These are phyloP conservation scores for Carcinoscorpius rotundicauda DNA, from an alignment of 1,140 invertebrate genomes.

Conservation along the genomic window DNA sequence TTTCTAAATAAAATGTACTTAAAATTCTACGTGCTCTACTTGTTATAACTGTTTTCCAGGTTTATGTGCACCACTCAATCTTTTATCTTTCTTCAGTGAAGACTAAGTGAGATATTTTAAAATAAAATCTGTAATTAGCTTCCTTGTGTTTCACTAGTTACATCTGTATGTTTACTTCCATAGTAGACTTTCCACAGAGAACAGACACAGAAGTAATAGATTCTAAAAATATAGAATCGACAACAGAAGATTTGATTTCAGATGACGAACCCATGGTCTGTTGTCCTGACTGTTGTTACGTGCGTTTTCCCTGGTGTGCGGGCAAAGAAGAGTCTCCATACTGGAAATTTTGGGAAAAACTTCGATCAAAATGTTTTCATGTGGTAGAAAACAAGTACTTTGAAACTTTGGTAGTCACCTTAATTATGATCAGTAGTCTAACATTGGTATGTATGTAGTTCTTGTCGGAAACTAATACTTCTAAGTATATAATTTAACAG, in stretches of 20 bases:
- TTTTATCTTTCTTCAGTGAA: no score
- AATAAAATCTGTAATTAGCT: no score
- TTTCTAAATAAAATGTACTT: no score
- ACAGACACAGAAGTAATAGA: slow-evolving; percentile 22
- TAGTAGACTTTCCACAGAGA: no score
- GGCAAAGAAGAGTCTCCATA: slow-evolving; percentile 43
- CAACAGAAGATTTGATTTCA: slow-evolving; percentile 22
- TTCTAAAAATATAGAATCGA: slow-evolving; percentile 20
- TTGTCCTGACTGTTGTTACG: slow-evolving; percentile 78
- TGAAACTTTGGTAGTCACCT: slow-evolving; percentile 95
- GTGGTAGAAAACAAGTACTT: slow-evolving; percentile 98
- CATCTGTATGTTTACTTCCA: no score
- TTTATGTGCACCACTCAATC: no score
- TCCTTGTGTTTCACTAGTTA: no score
- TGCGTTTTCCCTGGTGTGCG: slow-evolving; percentile 33
- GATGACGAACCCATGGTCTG: slow-evolving; percentile 74
- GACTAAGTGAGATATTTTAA: no score
- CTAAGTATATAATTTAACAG: no score
- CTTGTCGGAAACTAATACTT: no score
- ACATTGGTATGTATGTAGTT: slow-evolving; percentile 59
- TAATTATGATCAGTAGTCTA: slow-evolving; percentile 94
- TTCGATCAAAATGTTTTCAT: slow-evolving; percentile 81
- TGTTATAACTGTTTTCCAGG: no score
- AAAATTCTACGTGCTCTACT: no score
- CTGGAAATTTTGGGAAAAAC: slow-evolving; percentile 81